Evolutionary conservation across 2,888 invertebrate species (phyloP), one percentile per base, ranked within the genome.

Genomic region (Iselma pallidipennis): DNA sequence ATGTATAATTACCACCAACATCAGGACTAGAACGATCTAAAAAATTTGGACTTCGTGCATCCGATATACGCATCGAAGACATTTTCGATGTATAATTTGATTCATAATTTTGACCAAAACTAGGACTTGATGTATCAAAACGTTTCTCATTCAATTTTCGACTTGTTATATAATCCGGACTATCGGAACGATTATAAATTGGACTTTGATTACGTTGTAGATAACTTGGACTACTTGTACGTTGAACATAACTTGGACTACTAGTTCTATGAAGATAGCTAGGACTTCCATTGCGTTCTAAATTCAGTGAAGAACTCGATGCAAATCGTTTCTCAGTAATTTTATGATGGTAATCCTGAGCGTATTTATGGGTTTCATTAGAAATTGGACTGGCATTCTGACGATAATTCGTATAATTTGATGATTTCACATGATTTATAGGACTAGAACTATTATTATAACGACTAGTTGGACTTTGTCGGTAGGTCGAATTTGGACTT

Each of bases 101-200:
- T 53, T 80, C 79, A 52, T 72, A 69, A 26, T 77, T 73, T 0
- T 73, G 72, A 7, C 72, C 70, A 62, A 78, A 79, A 66, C 68
- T 77, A n/a, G 78, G 78, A 66, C 78, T 78, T 19, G 75, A 63
- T 51, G 75, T 73, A 55, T 79, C 78, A 62, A 72, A 76, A 33
- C 79, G 69, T 63, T 76, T 74, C 58, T 80, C 78, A 57, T 78
- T 79, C 57, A 79, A 64, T 60, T 73, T 77, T 66, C 76, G 77
- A 55, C 78, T 79, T 14, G 77, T 71, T 37, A 81, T 78, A 59
- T 76, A 80, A 63, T 80, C 80, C 0, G 82, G 80, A 71, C 81
- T 81, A 59, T 80, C 80, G 14, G 78, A 67, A 21, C 79, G 75
- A 14, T 73, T 69, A 55, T 75, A 76, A 61, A 68, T 75, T 5